Conservation (phyloP, 2,113 vertebrate species). For the Thunnus maccoyii region DNA sequence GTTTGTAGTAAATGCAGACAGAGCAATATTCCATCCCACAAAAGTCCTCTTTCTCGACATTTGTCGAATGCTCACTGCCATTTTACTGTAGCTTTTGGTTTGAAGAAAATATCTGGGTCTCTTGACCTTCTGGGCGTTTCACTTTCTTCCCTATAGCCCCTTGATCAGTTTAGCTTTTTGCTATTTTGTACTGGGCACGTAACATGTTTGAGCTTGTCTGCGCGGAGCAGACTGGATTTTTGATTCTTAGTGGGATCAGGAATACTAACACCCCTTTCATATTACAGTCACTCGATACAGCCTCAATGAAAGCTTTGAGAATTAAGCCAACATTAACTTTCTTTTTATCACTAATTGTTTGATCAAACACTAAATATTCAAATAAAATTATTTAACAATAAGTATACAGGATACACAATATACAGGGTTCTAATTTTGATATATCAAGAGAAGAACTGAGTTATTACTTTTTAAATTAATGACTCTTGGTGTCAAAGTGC, state of each 20-base stretch:
- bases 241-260: background rate
- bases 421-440: background rate
- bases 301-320: background rate
- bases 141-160: too few relatives aligned
- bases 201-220: background rate
- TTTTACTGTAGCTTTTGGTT: background rate
- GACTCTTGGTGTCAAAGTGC: conserved; percentile 23
- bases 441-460: background rate
- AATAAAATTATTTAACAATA: background rate
- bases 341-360: background rate
- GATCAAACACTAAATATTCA: background rate
- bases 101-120: background rate
- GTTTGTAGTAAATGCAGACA: background rate
- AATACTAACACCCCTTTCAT: background rate
- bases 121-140: background rate
- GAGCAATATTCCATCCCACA: background rate
- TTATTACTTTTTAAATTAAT: background rate
- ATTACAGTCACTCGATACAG: background rate
- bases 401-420: background rate
- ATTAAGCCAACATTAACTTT: background rate
- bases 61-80: too few relatives aligned
- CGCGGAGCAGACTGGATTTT: background rate
- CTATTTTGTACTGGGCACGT: too few relatives aligned
- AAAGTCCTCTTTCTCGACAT: too few relatives aligned
- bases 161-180: too few relatives aligned